Base-by-base conservation (phyloP, 2,888 invertebrate genomes). In the Cephus pulcher region DNA sequence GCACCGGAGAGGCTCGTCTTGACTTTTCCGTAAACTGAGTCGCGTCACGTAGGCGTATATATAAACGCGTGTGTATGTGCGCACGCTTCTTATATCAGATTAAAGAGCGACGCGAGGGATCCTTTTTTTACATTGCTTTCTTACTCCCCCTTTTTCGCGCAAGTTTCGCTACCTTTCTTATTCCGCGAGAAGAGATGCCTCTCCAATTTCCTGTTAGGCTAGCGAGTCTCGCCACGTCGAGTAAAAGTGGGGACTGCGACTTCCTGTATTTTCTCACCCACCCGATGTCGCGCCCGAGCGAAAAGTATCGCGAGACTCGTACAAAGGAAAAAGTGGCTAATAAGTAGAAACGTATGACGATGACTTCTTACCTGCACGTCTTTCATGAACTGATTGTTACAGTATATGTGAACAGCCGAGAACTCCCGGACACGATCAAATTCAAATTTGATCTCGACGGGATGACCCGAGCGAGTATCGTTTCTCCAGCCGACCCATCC, bases 401-500 rank as follows among this genome's bases (percentile, higher is more conserved):
- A 95, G 92, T 95, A 96, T 78, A 98, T 94, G 88, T 96, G 95
- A 35, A 97, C 95, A 1, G 95, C 94, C 74, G 95, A 95, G 92
- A 98, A 98, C 92, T 98, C 97, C 32, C 97, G 93, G 79, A 97
- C 95, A 88, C 94, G 94, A 89, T 98, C 97, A 92, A 98, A 98
- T 91, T 97, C 97, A 92, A 96, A 96, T 79, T 93, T 93, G 84
- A 96, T 93, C 85, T 95, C 95, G 0, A 96, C 94, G 0, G 95
- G 94, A 86, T 93, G 92, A 40, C 93, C 92, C 73, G 93, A 92
- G 4, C 95, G 92, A 3, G 95, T 94, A 89, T 96, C 96, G 91
- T 96, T 96, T 88, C 95, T 94, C 98, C 98, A 98, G 1, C 98
- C 98, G 40, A 98, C 95, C 98, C 98, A 98, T 76, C 97, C 96